Conservation (phyloP, 1,140 invertebrate species). For the Diorhabda elongata region DNA sequence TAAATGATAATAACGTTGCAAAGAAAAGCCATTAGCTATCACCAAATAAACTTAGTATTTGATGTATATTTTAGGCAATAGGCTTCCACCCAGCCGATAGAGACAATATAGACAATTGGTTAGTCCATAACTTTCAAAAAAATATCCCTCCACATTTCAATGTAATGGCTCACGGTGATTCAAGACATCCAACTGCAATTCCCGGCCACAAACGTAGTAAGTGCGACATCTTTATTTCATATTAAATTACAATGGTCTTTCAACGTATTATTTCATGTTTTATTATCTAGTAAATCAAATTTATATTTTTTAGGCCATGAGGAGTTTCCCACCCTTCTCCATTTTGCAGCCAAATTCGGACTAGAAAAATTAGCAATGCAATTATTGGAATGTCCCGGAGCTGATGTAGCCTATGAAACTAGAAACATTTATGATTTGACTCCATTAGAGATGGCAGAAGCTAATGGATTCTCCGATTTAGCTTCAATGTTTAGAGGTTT, state of each 20-base stretch:
- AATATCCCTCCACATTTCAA: conserved; percentile 78
- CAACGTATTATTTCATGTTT: neutral
- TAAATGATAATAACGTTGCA: no score
- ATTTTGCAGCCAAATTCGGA: conserved; percentile 83
- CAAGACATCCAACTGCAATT: conserved; percentile 45
- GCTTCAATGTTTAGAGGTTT: conserved; percentile 72
- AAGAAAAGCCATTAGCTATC: no score
- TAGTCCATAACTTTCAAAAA: conserved; percentile 73
- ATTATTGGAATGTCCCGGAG: conserved; percentile 78
- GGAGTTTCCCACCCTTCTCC: conserved; percentile 81
- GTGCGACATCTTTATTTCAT: conserved; percentile 10
- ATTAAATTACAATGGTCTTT: neutral
- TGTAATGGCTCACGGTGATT: conserved; percentile 56
- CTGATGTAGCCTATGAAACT: conserved; percentile 72
- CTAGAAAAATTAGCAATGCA: conserved; percentile 76
- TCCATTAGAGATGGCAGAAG: conserved; percentile 71
- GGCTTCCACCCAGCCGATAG: conserved; percentile 71
- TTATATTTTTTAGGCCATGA: conserved; percentile 58
- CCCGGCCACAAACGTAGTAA: conserved; percentile 44
- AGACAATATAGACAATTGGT: conserved; percentile 75
- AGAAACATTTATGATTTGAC: conserved; percentile 72
- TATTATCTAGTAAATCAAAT: neutral
- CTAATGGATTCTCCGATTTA: conserved; percentile 63
- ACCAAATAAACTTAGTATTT: neutral
- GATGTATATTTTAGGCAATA: conserved; percentile 58